Base-by-base conservation (phyloP, 2,888 invertebrate species). In the Strigamia crassipes region DNA sequence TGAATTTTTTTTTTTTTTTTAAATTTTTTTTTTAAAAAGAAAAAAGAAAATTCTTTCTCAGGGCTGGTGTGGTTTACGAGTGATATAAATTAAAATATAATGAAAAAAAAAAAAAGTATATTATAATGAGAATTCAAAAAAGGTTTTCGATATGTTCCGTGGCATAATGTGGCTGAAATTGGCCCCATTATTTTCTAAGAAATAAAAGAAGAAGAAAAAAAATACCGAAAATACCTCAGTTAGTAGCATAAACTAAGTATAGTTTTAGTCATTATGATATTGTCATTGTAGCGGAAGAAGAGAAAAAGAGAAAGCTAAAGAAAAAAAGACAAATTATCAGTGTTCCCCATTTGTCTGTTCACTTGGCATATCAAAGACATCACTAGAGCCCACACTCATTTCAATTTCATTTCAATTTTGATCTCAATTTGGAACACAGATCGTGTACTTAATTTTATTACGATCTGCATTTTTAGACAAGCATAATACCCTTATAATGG, bases 201-300 rank as follows among this genome's bases (percentile, higher is more conserved):
- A 13, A 46, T 13, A 46, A 13, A n/a, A n/a, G n/a, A 61, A n/a
- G 18, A 61, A 46, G 3, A n/a, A n/a, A n/a, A 61, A n/a, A 61
- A 61, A 61, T 61, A 61, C 61, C 61, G 61, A 61, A 61, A 61
- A 61, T 61, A 61, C 61, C 61, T 61, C 61, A 61, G 61, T 61
- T 46, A 61, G 61, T 61, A 61, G 61, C 61, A 61, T 61, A 61
- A 61, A 61, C 61, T 61, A 61, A 61, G 21, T 61, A 61, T 61
- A 61, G 61, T 61, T 61, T 61, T 61, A 61, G 61, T 61, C 61
- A n/a, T 61, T 23, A 61, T 61, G 61, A 18, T 61, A 61, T 61
- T 61, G 61, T 61, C 61, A 61, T 61, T 61, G 61, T 61, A 61
- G 61, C 18, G 61, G 23, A 61, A 21, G 10, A 15, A 18, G 23